phyloP scores from a whole-genome alignment of 2,888 invertebrate species.

The Plagodis dolabraria region DNA sequence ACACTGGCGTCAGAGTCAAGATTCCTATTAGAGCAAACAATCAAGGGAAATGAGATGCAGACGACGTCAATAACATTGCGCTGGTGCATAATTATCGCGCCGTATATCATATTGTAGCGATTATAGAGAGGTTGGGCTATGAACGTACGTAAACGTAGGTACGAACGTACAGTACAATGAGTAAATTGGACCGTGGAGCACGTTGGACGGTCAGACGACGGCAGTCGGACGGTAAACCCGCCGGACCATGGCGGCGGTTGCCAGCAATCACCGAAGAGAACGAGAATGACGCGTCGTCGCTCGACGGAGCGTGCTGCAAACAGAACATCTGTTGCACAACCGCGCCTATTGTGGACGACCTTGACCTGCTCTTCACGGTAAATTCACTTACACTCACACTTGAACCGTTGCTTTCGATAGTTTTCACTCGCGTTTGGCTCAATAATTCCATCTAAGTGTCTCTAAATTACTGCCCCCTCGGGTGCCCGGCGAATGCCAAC shows the following conservation, averaged over 20 bases:
- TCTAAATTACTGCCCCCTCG: too few relatives aligned
- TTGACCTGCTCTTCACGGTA: conserved; percentile 76
- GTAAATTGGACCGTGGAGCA: conserved; percentile 23
- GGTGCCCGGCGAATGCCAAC: too few relatives aligned
- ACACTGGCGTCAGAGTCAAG: conserved; percentile 26
- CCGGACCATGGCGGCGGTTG: not conserved
- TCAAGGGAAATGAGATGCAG: conserved; percentile 48
- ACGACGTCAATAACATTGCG: conserved; percentile 41
- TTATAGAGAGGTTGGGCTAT: conserved; percentile 31
- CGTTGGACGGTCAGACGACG: not conserved
- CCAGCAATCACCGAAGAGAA: conserved; percentile 42
- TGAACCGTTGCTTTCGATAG: conserved; percentile 46
- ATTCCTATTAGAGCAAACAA: conserved; percentile 49
- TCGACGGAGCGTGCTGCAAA: conserved; percentile 41
- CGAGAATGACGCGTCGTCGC: conserved; percentile 48
- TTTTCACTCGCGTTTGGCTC: conserved; percentile 7
- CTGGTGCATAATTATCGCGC: conserved; percentile 44
- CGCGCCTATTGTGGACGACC: conserved; percentile 63
- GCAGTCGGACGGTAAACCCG: conserved; percentile 13
- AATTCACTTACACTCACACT: conserved; percentile 69
- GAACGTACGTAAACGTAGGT: conserved; percentile 29
- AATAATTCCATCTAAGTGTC: not conserved
- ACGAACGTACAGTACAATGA: conserved; percentile 22
- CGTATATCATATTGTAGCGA: conserved; percentile 25
- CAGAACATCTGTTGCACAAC: conserved; percentile 67